Base-by-base conservation (phyloP, 2,888 invertebrate species). In the Hylaea fasciaria region DNA sequence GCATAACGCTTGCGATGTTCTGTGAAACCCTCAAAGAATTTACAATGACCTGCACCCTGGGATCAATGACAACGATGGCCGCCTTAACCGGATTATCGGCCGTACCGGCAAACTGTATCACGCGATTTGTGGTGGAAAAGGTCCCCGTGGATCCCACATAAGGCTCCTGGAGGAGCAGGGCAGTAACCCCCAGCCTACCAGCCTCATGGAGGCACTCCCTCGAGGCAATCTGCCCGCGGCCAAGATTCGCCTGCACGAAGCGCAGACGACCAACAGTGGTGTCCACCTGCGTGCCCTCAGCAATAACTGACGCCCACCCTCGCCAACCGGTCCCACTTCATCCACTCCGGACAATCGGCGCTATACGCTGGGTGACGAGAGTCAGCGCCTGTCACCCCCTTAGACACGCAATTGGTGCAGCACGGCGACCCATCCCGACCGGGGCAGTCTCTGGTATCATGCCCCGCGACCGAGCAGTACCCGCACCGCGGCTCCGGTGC, bases 401-500 rank as follows among this genome's bases (percentile, higher is more conserved):
- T 32, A 44, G 28, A 32, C 32, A 13, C 11, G 22, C 57, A 57
- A 17, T 52, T 47, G 3, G 32, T 12, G 16, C 58, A 58, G 4
- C 22, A 0, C 0, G 58, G 52, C 10, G 41, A 3, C 0, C 14
- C 28, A 4, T 12, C 28, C 1, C 52, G 32, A 29, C 4, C 1
- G 2, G 52, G 48, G 29, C 58, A 58, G 2, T 41, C 52, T 2
- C 58, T 41, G 0, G 58, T 53, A 9, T 58, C 58, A 22, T 58
- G 58, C 2, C 29, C n/a, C n/a, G n/a, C n/a, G n/a, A n/a, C n/a
- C n/a, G n/a, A n/a, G n/a, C n/a, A n/a, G n/a, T n/a, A n/a, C n/a
- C n/a, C n/a, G n/a, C n/a, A n/a, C n/a, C n/a, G n/a, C n/a, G n/a
- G n/a, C n/a, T n/a, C n/a, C n/a, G n/a, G n/a, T n/a, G n/a, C n/a